Evolutionary conservation across 2,797 vertebrate genomes (phyloP), one percentile per base, ranked within the genome.

Genomic region (Craterocephalus amniculus): DNA sequence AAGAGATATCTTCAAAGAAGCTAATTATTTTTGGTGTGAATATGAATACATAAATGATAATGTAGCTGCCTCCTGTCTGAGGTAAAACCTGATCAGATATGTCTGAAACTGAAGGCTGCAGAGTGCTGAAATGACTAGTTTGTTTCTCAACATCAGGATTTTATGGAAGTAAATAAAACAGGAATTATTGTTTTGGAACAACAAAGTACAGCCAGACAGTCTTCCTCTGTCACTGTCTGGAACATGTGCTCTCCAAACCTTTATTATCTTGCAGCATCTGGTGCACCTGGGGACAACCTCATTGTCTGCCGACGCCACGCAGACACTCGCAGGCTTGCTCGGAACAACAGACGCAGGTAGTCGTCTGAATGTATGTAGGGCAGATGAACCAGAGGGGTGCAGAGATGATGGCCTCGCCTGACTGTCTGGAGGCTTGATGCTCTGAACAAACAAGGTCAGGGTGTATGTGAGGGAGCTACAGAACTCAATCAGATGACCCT

Each of bases 371-470:
- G 14, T 68, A 66, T 74, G 75, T 74, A n/a, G 72, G 74, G 48
- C 75, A 83, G 72, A 79, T 72, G 63, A 85, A 78, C 29, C 57
- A 22, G 78, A 72, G 26, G 49, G 4, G 58, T 51, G 48, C 16
- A 34, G 70, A 83, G 59, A 22, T 2, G 0, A 56, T 51, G 52
- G 24, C 89, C 89, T 87, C 72, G 71, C 58, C 78, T 81, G 85
- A 90, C 87, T 12, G 85, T 89, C 89, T 90, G 84, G 62, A 76
- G 57, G 56, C 51, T 45, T 2, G 4, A 1, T 22, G 51, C 56
- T 78, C 71, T 51, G 20, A 14, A 61, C 63, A 61, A 60, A 66
- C 43, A 49, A 56, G 67, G 75, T 79, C 78, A 76, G 61, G 52
- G 14, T 70, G 26, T 60, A 68, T 35, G 60, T 61, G 60, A 67